phyloP scores from a whole-genome alignment of 2,797 vertebrate species.

The Microchirus variegatus region DNA sequence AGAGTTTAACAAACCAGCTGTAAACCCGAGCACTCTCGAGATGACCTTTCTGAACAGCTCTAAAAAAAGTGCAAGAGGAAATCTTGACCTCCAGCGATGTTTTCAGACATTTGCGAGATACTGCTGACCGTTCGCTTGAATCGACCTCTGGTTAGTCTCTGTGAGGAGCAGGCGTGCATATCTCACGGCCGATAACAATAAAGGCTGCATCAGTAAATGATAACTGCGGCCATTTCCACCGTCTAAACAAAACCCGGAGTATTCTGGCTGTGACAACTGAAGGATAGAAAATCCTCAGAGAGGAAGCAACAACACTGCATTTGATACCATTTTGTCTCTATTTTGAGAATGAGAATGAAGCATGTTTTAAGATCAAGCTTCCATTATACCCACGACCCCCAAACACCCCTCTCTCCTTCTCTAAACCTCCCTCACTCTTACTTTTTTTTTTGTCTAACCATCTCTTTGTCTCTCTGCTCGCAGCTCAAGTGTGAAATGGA shows the following conservation, averaged over 20 bases:
- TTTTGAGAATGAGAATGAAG: constrained; percentile 39
- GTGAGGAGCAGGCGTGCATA: constrained; percentile 40
- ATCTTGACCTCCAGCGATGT: constrained; percentile 31
- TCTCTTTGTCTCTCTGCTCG: constrained; percentile 65
- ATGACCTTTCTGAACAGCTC: constrained; percentile 25
- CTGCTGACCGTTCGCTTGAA: constrained; percentile 33
- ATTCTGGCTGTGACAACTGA: constrained; percentile 26
- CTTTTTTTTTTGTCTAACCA: constrained; percentile 68
- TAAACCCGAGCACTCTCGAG: constrained; percentile 18
- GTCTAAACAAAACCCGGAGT: constrained; percentile 49
- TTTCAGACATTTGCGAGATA: constrained; percentile 18
- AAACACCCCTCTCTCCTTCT: constrained; percentile 11
- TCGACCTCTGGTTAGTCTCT: constrained; percentile 34
- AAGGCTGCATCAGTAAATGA: constrained; percentile 72
- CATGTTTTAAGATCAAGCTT: constrained; percentile 65
- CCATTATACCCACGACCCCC: constrained; percentile 24
- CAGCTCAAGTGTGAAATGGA: constrained; percentile 81
- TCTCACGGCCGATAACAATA: constrained; percentile 55
- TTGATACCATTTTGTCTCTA: constrained; percentile 55
- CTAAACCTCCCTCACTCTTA: constrained; percentile 65
- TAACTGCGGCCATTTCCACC: constrained; percentile 53
- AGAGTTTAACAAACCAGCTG: neutral
- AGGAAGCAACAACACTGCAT: constrained; percentile 38
- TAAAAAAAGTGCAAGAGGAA: constrained; percentile 19
- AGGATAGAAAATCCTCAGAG: constrained; percentile 40